Evolutionary conservation across 2,113 vertebrate species (phyloP).

Genomic region (Phainopepla nitens): DNA sequence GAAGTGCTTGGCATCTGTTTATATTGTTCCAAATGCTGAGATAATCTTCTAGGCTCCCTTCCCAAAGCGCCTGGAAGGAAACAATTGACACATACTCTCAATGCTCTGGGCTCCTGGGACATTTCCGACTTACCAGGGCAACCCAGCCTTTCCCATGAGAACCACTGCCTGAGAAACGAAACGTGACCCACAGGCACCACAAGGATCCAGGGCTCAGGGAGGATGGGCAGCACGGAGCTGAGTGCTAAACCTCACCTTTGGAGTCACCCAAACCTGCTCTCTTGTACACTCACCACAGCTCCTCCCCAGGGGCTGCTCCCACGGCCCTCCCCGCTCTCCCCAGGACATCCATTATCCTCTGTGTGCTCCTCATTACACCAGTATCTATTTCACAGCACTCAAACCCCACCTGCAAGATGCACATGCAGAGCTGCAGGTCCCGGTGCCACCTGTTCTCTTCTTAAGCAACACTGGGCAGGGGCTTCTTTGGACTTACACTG

Average conservation of each 20-base stretch:
- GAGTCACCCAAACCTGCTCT: not conserved
- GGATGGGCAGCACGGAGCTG: rapidly evolving
- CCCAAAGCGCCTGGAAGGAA: conserved; percentile 66
- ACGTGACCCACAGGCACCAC: not conserved
- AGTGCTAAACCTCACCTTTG: too few relatives aligned
- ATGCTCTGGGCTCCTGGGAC: conserved; percentile 54
- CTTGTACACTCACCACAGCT: too few relatives aligned
- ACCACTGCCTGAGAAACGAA: not conserved
- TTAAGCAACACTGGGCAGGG: rapidly evolving
- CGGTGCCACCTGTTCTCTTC: not conserved
- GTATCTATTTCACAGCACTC: rapidly evolving
- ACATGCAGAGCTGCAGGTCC: not conserved
- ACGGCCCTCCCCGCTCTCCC: not conserved
- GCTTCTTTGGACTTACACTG: not conserved
- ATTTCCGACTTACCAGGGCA: conserved; percentile 60
- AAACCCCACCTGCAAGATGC: rapidly evolving
- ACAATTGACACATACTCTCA: conserved; percentile 75
- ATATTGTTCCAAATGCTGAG: conserved; percentile 29
- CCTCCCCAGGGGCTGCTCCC: not conserved
- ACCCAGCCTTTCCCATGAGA: conserved; percentile 74
- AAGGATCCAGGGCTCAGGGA: rapidly evolving
- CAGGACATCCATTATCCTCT: not conserved
- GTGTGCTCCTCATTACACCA: not conserved
- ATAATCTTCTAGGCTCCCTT: conserved; percentile 63
- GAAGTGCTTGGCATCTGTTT: conserved; percentile 44